These are phyloP conservation scores for Poeciliopsis turrubarensis DNA, from an alignment of 2,113 vertebrate genomes.

Conservation along the genomic window DNA sequence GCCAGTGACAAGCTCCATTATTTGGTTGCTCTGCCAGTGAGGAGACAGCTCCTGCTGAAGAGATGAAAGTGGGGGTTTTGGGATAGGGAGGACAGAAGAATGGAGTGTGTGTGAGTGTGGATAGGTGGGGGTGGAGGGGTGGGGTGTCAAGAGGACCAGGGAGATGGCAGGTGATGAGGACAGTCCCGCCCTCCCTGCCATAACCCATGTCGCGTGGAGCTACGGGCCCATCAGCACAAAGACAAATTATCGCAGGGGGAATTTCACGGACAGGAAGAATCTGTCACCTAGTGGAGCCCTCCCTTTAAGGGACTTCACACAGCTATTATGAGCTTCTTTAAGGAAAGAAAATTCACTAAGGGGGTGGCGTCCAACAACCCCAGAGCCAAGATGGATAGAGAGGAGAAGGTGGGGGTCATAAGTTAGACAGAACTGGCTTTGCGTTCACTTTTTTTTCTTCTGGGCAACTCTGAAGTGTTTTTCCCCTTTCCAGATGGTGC, in stretches of 20 bases:
- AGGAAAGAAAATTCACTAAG: conserved; percentile 70
- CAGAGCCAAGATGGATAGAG: conserved; percentile 52
- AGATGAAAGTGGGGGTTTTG: conserved; percentile 83
- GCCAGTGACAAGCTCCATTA: conserved; percentile 99
- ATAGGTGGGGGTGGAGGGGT: conserved; percentile 75
- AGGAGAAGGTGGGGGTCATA: conserved; percentile 59
- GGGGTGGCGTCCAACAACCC: conserved; percentile 60
- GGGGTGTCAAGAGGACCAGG: conserved; percentile 90
- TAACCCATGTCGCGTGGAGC: conserved; percentile 83
- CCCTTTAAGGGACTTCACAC: conserved; percentile 76
- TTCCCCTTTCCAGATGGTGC: no score
- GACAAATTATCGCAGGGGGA: conserved; percentile 90
- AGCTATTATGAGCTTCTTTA: conserved; percentile 79
- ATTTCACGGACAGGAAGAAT: conserved; percentile 85
- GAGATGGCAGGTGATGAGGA: conserved; percentile 98
- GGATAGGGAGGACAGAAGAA: conserved; percentile 70
- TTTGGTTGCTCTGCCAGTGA: conserved; percentile 93
- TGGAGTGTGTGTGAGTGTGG: conserved; percentile 79
- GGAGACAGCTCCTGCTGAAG: conserved; percentile 93
- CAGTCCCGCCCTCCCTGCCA: conserved; percentile 84
- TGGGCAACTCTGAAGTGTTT: no score
- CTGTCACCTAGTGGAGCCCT: conserved; percentile 84
- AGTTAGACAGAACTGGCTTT: conserved; percentile 63
- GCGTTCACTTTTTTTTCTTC: conserved; percentile 41
- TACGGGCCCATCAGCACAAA: conserved; percentile 88